Evolutionary conservation across 2,113 vertebrate species (phyloP).

Genomic region (Aegotheles bennettii): DNA sequence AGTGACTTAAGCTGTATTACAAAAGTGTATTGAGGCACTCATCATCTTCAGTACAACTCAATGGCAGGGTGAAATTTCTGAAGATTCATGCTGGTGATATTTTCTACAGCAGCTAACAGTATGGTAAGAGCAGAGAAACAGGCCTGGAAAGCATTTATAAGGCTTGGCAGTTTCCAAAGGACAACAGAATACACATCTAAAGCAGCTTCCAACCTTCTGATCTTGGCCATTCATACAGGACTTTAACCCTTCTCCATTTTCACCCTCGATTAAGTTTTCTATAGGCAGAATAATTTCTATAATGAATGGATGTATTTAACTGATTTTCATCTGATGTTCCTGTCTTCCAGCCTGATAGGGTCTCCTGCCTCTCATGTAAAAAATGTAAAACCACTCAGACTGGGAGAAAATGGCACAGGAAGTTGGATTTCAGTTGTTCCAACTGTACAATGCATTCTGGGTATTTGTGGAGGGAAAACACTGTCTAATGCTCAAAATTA

Average conservation of each 20-base stretch:
- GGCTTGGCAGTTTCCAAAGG: constrained; percentile 38
- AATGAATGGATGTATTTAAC: constrained; percentile 10
- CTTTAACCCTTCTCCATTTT: constrained; percentile 31
- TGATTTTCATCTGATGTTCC: constrained; percentile 19
- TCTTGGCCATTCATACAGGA: constrained; percentile 27
- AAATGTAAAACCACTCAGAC: neutral
- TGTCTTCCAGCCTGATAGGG: neutral
- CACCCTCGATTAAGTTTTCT: constrained; percentile 41
- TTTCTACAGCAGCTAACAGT: neutral
- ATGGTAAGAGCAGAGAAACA: neutral
- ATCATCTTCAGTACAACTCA: neutral
- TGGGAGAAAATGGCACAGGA: neutral
- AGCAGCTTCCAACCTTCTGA: neutral
- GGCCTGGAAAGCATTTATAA: constrained; percentile 8
- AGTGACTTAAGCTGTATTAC: neutral
- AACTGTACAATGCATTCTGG: neutral
- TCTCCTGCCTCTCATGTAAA: neutral
- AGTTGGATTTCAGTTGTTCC: neutral
- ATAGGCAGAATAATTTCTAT: constrained; percentile 22
- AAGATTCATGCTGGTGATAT: neutral
- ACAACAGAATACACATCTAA: neutral
- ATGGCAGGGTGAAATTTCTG: constrained; percentile 2
- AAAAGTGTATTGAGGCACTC: neutral
- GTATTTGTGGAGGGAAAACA: neutral
- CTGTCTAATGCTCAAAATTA: constrained; percentile 30